These are phyloP conservation scores for Molorchus minor DNA, from an alignment of 2,888 invertebrate genomes.

Conservation along the genomic window DNA sequence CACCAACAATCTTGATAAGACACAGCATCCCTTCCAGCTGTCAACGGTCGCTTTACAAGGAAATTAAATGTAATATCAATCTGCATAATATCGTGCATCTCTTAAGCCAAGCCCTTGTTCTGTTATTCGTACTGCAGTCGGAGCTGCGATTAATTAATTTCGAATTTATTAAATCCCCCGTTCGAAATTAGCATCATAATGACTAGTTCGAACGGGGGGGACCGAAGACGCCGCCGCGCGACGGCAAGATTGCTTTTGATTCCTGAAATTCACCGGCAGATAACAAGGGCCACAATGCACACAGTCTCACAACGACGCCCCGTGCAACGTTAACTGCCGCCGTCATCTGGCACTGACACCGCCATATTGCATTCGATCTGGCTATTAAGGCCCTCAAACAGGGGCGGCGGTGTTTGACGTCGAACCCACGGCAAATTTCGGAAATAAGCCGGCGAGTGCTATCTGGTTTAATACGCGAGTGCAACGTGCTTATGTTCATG, in stretches of 20 bases:
- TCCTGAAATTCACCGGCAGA: conserved; percentile 28
- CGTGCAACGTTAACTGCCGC: conserved; percentile 32
- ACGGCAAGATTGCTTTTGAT: conserved; percentile 23
- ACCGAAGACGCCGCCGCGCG: conserved; percentile 8
- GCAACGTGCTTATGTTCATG: no score
- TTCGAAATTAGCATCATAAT: conserved; percentile 19
- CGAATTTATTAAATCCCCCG: conserved; percentile 12
- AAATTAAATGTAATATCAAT: no score
- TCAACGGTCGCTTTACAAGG: no score
- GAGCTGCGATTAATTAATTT: conserved; percentile 13
- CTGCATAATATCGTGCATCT: no score
- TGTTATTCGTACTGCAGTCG: no score
- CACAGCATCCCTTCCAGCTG: no score
- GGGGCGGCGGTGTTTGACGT: conserved; percentile 4
- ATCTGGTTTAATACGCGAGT: no score
- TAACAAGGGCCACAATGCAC: conserved; percentile 32
- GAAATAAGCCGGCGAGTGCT: no score
- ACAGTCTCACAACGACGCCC: conserved; percentile 30
- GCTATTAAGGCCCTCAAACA: conserved; percentile 52
- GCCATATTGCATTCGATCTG: conserved; percentile 52
- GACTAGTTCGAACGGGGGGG: background rate
- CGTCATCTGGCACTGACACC: conserved; percentile 53
- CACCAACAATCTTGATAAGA: no score
- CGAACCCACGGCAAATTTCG: no score
- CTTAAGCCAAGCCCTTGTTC: no score